A percentile compares a stretch with the other conserved stretches of the same genome.
Conservation (phyloP, 2,888 invertebrate species). For the Rhopalosiphum nymphaeae region DNA sequence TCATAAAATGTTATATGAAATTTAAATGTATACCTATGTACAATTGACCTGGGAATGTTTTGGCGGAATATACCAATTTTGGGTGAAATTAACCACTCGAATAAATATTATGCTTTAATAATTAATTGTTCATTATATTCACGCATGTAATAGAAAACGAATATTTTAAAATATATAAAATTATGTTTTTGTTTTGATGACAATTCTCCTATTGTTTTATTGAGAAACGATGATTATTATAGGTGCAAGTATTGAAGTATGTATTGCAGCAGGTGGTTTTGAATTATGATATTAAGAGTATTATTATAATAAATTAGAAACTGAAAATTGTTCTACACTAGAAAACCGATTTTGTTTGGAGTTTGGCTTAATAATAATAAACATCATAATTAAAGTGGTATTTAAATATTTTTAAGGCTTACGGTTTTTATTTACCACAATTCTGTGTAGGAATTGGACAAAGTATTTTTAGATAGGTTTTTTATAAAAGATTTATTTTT, state of each 20-base stretch:
- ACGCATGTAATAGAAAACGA: not conserved
- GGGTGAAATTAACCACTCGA: too few relatives aligned
- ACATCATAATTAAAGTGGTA: not conserved
- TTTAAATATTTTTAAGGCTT: not conserved
- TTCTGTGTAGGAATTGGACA: not conserved
- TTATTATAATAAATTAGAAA: not conserved
- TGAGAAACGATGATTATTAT: not conserved
- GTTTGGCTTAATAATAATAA: not conserved
- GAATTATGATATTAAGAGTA: not conserved
- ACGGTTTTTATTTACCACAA: not conserved
- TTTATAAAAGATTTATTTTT: not conserved
- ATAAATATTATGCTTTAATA: not conserved
- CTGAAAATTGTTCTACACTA: not conserved
- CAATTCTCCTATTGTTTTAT: not conserved
- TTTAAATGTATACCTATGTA: too few relatives aligned
- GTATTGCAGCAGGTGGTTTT: not conserved
- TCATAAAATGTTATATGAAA: too few relatives aligned
- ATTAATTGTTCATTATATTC: not conserved
- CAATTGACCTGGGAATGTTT: too few relatives aligned
- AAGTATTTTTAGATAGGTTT: not conserved
- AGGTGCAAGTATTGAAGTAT: not conserved
- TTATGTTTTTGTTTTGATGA: not conserved
- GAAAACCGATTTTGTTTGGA: not conserved
- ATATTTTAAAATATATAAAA: not conserved
- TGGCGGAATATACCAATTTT: too few relatives aligned